Percentiles rank a stretch among this genome's conserved stretches.
Conservation (phyloP, 2,113 vertebrate genomes). For the Vicugna pacos region DNA sequence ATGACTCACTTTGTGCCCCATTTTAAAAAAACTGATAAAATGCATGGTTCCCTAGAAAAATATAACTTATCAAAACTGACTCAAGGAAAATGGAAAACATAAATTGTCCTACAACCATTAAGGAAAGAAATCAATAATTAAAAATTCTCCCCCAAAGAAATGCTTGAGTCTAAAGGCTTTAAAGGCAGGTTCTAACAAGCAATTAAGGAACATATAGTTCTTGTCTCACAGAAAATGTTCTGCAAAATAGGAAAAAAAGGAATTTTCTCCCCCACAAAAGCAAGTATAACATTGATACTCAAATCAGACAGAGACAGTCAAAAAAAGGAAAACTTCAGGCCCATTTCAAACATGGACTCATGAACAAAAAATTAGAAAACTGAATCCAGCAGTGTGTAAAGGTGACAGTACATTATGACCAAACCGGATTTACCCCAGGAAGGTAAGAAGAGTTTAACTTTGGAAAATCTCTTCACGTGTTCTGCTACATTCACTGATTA, state of each 20-base stretch:
- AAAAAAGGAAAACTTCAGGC: background rate
- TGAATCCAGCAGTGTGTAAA: background rate
- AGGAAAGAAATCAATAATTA: constrained; percentile 2
- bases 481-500: background rate
- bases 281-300: background rate
- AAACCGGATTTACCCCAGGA: background rate
- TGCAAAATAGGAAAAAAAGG: background rate
- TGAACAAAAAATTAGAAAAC: background rate
- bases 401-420: background rate
- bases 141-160: background rate
- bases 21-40: constrained; percentile 4
- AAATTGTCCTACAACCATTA: background rate
- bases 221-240: constrained; percentile 4
- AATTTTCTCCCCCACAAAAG: background rate
- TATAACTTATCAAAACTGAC: background rate
- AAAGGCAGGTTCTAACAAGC: background rate
- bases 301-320: background rate
- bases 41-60: background rate
- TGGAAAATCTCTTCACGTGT: background rate
- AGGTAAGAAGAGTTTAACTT: background rate
- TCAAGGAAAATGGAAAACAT: background rate
- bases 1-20: background rate
- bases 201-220: background rate
- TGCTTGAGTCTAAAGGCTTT: background rate
- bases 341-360: background rate